Conservation (phyloP, 2,888 invertebrate genomes). For the Lymantria monacha region DNA sequence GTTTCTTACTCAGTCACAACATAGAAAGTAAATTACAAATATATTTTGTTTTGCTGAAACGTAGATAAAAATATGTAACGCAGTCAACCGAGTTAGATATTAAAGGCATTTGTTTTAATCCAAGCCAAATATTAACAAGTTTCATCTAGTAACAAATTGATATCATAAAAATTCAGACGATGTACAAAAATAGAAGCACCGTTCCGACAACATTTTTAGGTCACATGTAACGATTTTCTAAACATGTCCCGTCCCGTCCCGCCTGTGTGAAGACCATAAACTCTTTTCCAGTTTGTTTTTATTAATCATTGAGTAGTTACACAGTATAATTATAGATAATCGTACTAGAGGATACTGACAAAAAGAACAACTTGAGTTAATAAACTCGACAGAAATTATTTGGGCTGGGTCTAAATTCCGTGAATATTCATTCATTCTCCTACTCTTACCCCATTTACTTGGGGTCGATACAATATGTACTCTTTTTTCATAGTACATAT, state of each 20-base stretch:
- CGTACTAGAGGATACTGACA: too few species aligned
- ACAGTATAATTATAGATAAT: too few species aligned
- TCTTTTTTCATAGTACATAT: too few species aligned
- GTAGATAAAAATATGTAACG: background rate
- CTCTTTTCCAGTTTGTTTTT: background rate
- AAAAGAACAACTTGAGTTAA: too few species aligned
- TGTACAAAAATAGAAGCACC: constrained; percentile 4
- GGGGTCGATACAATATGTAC: too few species aligned
- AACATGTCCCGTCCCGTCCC: constrained; percentile 3
- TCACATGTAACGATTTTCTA: constrained; percentile 9
- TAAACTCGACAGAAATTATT: too few species aligned
- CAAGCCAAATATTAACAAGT: background rate
- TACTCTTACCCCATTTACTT: too few species aligned
- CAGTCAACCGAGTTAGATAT: background rate
- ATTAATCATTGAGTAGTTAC: background rate
- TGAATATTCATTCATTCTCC: too few species aligned
- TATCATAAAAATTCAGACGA: constrained; percentile 9
- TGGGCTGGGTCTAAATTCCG: too few species aligned
- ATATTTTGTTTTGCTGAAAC: too few species aligned
- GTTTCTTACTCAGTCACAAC: too few species aligned
- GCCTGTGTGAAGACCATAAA: background rate
- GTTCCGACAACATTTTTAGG: constrained; percentile 20
- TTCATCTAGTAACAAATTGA: background rate
- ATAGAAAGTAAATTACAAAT: too few species aligned
- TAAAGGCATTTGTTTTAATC: background rate